Evolutionary conservation across 2,113 vertebrate species (phyloP), one percentile per base, ranked within the genome.

Genomic region (Craseonycteris thonglongyai): DNA sequence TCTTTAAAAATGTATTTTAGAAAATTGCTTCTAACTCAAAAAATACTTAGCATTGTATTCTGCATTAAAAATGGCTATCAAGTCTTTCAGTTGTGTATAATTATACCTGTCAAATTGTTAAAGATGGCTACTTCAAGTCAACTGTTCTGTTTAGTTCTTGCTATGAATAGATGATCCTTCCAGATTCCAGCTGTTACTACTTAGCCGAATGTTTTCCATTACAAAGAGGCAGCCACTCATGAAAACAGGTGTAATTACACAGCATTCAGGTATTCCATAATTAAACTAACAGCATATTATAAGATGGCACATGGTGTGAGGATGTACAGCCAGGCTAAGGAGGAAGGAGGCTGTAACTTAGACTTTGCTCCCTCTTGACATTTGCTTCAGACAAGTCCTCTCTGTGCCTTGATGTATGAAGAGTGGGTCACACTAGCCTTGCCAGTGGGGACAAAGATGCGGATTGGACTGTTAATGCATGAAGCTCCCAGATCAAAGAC

Each of bases 191-290:
- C 81, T 95, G 88, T 95, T 96, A 90, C 66, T 81, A 47, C 75
- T 92, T 93, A 93, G 59, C 61, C 4, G 28, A 26, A 45, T 94
- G 89, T 91, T 97, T 95, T 80, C 84, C 47, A 89, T 83, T 88
- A 56, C 6, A 91, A 90, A 58, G 61, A 81, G 16, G 47, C 45
- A 96, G 83, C 45, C 45, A 47, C 94, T 97, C 80, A 59, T 94
- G 84, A 76, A 76, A 97, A 90, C 91, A 91, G 68, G 63, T 93
- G 19, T 88, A 94, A 90, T 93, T 88, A 93, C 38, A 92, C 22
- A 88, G 61, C 9, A 30, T 91, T 84, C 51, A 68, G 71, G 61
- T 90, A 90, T 96, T 90, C 84, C 90, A 88, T 94, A 91, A 94
- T 95, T 93, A 93, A 89, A 45, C 19, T 59, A 92, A 76, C 38